A percentile compares a stretch with the other conserved stretches of the same genome.
Conservation (phyloP, 2,888 invertebrate species). For the Melolontha melolontha region DNA sequence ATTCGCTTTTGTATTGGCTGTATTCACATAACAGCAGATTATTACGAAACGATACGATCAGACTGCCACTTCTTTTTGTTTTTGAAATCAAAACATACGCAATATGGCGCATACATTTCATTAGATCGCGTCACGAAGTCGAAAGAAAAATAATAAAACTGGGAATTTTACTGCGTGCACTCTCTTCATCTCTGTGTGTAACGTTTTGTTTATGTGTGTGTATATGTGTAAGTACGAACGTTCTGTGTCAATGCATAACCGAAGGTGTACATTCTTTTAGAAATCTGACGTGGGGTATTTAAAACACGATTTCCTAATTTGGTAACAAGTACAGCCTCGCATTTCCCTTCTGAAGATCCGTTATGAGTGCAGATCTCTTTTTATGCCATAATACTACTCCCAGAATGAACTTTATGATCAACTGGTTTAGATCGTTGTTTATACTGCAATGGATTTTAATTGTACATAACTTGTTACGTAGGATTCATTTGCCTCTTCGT, state of each 20-base stretch:
- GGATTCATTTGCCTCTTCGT: too few relatives aligned
- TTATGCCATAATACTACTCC: slow-evolving; percentile 4
- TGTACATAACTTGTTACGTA: background rate
- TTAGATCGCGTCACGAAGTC: slow-evolving; percentile 18
- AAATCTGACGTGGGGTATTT: slow-evolving; percentile 25
- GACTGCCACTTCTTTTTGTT: background rate
- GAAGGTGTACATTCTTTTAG: slow-evolving; percentile 14
- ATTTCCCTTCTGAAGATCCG: slow-evolving; percentile 31
- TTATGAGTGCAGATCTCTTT: slow-evolving; percentile 32
- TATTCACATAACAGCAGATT: background rate
- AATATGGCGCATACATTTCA: slow-evolving; percentile 20
- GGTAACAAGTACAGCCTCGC: slow-evolving; percentile 25
- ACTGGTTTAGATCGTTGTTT: slow-evolving; percentile 23
- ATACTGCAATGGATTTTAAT: background rate
- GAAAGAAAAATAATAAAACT: slow-evolving; percentile 30
- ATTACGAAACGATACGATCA: slow-evolving; percentile 33
- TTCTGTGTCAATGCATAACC: slow-evolving; percentile 18
- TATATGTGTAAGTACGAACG: background rate
- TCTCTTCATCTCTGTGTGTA: background rate
- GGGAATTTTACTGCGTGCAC: slow-evolving; percentile 21
- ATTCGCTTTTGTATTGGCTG: slow-evolving; percentile 5
- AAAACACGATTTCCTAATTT: slow-evolving; percentile 32
- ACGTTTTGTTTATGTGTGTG: too few relatives aligned
- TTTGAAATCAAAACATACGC: slow-evolving; percentile 14
- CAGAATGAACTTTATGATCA: slow-evolving; percentile 29